Evolutionary conservation across 2,888 invertebrate species (phyloP).

Genomic region (Lymantria dispar): DNA sequence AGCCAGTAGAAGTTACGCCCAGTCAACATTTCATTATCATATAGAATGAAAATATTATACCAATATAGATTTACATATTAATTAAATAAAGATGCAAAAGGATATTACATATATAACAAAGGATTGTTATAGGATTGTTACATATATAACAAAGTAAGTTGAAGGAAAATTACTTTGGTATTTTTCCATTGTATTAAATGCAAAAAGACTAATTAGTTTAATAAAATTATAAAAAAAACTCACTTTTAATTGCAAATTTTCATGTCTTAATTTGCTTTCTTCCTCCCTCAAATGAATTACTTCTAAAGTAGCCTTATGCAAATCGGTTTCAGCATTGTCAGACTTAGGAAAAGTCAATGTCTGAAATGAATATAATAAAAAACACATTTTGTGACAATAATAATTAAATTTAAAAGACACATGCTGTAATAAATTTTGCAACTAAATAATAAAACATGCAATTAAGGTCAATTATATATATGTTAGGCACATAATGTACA

Average conservation of each 20-base stretch:
- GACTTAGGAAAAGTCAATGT: conserved; percentile 60
- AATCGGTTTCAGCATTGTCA: conserved; percentile 68
- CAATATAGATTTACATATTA: no score
- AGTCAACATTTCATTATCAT: no score
- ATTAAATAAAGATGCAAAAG: no score
- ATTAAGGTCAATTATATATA: conserved; percentile 10
- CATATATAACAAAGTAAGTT: no score
- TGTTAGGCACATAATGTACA: conserved; percentile 10
- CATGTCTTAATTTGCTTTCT: conserved; percentile 90
- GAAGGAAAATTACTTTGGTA: no score
- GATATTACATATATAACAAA: no score
- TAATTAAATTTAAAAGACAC: conserved; percentile 5
- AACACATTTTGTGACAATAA: conserved; percentile 8
- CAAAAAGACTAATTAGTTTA: background rate
- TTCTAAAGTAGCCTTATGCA: conserved; percentile 88
- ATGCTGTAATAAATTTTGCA: conserved; percentile 26
- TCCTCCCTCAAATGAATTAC: conserved; percentile 90
- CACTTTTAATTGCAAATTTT: conserved; percentile 93
- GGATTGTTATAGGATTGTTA: no score
- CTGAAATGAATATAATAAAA: conserved; percentile 52
- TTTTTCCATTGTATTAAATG: background rate
- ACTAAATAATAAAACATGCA: conserved; percentile 53
- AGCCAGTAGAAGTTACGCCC: no score
- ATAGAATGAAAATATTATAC: no score
- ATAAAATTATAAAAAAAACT: conserved; percentile 41